phyloP scores from a whole-genome alignment of 35 echinoderm and acorn worm genomes.

The Anneissia japonica region DNA sequence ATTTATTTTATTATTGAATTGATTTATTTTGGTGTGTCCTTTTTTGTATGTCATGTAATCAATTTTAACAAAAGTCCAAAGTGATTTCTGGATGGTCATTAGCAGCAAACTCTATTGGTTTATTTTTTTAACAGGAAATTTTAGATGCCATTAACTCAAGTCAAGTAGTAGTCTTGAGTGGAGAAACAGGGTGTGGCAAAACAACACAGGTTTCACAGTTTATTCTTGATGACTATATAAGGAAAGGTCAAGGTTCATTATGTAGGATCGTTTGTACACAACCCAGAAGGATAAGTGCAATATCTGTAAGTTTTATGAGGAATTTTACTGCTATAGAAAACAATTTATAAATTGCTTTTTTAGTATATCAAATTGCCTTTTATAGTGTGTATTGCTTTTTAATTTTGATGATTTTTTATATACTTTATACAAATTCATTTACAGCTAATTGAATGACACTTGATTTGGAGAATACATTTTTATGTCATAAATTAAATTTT shows the following conservation, averaged over 20 bases:
- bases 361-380: too few species aligned
- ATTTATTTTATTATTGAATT: neutral
- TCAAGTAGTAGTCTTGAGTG: conserved; percentile 85
- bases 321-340: too few species aligned
- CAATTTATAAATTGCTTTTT: too few species aligned
- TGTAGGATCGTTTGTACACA: conserved; percentile 92
- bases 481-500: too few species aligned
- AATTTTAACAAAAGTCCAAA: neutral
- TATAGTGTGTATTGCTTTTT: too few species aligned
- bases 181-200: conserved; percentile 97
- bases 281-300: conserved; percentile 91
- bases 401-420: too few species aligned
- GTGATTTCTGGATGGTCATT: neutral
- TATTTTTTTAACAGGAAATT: conserved; percentile 48
- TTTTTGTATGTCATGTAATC: neutral
- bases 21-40: neutral
- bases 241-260: conserved; percentile 54
- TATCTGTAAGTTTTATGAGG: conserved; percentile 88
- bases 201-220: conserved; percentile 97
- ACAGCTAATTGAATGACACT: too few species aligned
- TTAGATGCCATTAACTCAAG: conserved; percentile 58
- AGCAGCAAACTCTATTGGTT: too few species aligned
- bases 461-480: too few species aligned
- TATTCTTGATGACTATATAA: conserved; percentile 81
- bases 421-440: too few species aligned